Evolutionary conservation across 2,797 vertebrate species (phyloP).

Genomic region (Chanos chanos): DNA sequence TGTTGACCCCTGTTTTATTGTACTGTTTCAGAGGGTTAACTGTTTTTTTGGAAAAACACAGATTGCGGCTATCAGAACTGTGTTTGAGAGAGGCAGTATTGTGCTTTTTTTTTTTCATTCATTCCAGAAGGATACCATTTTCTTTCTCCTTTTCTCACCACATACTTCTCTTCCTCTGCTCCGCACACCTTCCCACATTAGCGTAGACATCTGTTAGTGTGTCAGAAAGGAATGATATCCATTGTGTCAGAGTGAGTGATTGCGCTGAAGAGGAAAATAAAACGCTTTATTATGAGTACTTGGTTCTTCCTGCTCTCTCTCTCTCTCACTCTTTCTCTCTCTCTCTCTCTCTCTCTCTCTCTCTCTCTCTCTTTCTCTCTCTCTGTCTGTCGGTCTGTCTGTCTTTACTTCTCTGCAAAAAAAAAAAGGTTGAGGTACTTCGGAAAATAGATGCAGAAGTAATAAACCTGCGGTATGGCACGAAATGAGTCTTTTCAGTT

Average conservation of each 20-base stretch:
- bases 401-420: not conserved
- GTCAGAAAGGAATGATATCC: slow-evolving; percentile 46
- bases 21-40: not conserved
- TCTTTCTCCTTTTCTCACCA: slow-evolving; percentile 2
- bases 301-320: not conserved
- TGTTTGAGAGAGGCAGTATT: no score
- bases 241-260: slow-evolving; percentile 55
- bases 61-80: no score
- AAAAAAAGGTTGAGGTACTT: not conserved
- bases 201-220: slow-evolving; percentile 53
- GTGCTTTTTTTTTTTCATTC: not conserved
- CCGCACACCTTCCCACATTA: slow-evolving; percentile 58
- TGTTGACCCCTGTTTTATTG: not conserved
- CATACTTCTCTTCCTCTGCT: not conserved
- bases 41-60: not conserved
- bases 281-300: not conserved
- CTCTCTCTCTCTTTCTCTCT: not conserved
- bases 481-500: slow-evolving; percentile 2
- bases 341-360: not conserved
- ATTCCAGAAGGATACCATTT: slow-evolving; percentile 31
- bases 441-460: not conserved
- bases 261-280: slow-evolving; percentile 20
- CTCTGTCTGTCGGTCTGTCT: not conserved
- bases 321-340: not conserved
- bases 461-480: not conserved